Evolutionary conservation across 2,113 vertebrate genomes (phyloP).

Genomic region (Phalacrocorax carbo): DNA sequence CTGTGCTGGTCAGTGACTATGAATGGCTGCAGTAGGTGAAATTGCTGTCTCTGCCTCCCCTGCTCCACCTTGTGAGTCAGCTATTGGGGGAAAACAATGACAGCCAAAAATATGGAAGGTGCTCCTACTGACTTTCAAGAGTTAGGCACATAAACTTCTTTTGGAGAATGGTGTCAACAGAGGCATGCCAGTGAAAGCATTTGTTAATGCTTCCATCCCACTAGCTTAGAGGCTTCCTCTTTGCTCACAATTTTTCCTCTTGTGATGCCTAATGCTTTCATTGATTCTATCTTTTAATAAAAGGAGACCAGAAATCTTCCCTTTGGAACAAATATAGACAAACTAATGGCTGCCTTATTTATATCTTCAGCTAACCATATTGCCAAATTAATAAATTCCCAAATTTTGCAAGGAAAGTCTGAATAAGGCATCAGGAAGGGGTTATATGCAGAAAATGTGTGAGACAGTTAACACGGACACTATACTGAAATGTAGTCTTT

Average conservation of each 20-base stretch:
- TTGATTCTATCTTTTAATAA: neutral
- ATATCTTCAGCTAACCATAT: neutral
- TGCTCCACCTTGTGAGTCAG: neutral
- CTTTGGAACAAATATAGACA: neutral
- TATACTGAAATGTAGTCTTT: neutral
- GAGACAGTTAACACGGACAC: neutral
- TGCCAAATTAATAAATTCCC: neutral
- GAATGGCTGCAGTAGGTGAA: neutral
- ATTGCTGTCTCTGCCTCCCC: neutral
- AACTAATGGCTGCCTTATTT: neutral
- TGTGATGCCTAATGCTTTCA: neutral
- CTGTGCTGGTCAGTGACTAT: neutral
- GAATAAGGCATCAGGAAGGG: neutral
- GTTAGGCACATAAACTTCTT: neutral
- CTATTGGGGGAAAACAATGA: neutral
- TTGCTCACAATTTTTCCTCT: neutral
- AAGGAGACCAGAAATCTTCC: neutral
- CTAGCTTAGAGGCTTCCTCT: neutral
- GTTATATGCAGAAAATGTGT: neutral
- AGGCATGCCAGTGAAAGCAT: neutral
- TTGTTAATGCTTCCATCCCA: neutral
- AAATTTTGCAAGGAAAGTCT: neutral
- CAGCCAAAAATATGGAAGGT: neutral
- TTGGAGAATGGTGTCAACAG: neutral
- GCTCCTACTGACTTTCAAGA: neutral